Percentiles rank a stretch among this genome's conserved stretches.
phyloP scores from a whole-genome alignment of 2,888 invertebrate genomes.

The Dendrolimus pini region DNA sequence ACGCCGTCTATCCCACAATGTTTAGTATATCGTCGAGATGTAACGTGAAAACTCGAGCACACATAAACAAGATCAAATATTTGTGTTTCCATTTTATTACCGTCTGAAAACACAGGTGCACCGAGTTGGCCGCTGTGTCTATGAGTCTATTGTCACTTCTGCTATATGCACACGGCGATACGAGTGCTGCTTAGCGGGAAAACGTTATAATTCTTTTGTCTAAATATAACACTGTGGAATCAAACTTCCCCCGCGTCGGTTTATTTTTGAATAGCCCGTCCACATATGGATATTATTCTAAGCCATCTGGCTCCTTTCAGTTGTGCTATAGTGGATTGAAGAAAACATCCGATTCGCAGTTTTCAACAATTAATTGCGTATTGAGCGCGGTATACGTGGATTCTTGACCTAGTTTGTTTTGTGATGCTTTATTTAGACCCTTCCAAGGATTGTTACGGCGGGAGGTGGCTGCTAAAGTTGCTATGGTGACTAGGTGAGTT shows the following conservation, averaged over 20 bases:
- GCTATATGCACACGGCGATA: not conserved
- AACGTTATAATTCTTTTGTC: constrained; percentile 32
- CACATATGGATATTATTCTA: constrained; percentile 57
- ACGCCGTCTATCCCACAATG: not conserved
- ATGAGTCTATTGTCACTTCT: not conserved
- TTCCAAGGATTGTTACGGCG: constrained; percentile 26
- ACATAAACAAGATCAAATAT: not conserved
- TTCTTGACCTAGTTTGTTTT: constrained; percentile 53
- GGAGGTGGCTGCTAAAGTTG: constrained; percentile 46
- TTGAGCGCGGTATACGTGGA: constrained; percentile 30
- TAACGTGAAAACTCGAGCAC: not conserved
- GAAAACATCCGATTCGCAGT: constrained; percentile 29
- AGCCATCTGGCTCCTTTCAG: constrained; percentile 50
- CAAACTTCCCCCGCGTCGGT: constrained; percentile 60
- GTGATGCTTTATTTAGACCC: constrained; percentile 41
- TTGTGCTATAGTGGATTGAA: constrained; percentile 26
- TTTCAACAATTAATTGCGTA: constrained; percentile 26
- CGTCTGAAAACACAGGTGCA: not conserved
- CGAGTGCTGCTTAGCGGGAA: constrained; percentile 28
- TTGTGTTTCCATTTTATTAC: not conserved
- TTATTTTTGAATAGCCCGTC: constrained; percentile 54
- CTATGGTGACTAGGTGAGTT: constrained; percentile 45
- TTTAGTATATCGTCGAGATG: not conserved
- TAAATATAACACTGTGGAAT: constrained; percentile 49
- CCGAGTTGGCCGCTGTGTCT: not conserved